These are phyloP conservation scores for Lanius ludovicianus DNA, from an alignment of 2,113 vertebrate genomes.

Conservation along the genomic window DNA sequence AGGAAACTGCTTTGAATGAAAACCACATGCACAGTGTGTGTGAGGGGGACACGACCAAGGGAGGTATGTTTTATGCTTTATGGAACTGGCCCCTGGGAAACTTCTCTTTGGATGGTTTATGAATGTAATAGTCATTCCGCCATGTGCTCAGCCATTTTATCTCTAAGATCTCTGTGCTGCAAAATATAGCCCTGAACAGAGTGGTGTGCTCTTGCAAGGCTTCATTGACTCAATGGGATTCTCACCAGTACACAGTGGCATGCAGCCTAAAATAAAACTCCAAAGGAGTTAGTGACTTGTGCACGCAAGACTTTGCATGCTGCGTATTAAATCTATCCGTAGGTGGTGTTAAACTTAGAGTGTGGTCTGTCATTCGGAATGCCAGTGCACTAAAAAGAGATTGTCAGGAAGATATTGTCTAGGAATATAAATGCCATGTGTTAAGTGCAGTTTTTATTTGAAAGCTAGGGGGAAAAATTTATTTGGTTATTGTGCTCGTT, in stretches of 20 bases:
- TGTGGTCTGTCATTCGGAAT: constrained; percentile 20
- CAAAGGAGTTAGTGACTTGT: not conserved
- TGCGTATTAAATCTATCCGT: not conserved
- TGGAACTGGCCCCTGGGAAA: not conserved
- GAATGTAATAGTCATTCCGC: not conserved
- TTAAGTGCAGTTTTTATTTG: constrained; percentile 5
- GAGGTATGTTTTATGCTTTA: not conserved
- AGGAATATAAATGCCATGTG: constrained; percentile 33
- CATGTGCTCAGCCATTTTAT: not conserved
- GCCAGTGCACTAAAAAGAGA: constrained; percentile 27
- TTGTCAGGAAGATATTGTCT: constrained; percentile 14
- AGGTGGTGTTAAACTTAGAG: constrained; percentile 38
- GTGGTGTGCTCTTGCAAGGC: not conserved
- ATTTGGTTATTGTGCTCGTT: not conserved
- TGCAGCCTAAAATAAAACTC: not conserved
- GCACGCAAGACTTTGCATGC: not conserved
- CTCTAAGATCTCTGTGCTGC: not conserved
- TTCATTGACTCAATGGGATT: not conserved
- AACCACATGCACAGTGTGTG: not conserved
- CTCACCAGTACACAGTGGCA: not conserved
- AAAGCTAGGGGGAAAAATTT: not conserved
- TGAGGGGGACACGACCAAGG: not conserved
- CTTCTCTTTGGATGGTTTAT: not conserved
- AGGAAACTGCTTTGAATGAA: constrained; percentile 6
- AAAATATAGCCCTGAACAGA: not conserved